Evolutionary conservation across 2,797 vertebrate species (phyloP).

Genomic region (Glossophaga mutica): DNA sequence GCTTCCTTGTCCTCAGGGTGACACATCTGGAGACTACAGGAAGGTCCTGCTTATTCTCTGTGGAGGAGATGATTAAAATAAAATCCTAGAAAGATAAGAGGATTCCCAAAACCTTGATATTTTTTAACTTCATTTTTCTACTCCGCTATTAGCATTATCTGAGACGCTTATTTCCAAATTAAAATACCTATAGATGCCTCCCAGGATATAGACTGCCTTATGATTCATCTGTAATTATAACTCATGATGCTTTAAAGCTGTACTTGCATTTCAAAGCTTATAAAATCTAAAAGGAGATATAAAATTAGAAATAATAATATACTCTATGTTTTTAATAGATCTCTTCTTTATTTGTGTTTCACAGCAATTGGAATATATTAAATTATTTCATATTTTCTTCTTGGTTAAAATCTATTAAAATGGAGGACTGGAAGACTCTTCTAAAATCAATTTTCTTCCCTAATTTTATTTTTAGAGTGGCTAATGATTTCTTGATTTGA

Average conservation of each 20-base stretch:
- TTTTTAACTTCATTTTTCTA: conserved; percentile 62
- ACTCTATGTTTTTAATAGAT: conserved; percentile 2
- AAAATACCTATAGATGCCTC: conserved; percentile 38
- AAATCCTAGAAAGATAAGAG: not conserved
- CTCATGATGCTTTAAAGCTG: conserved; percentile 57
- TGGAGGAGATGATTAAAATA: conserved; percentile 83
- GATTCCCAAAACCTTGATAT: conserved; percentile 19
- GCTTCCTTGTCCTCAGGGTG: conserved; percentile 77
- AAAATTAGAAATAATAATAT: conserved; percentile 57
- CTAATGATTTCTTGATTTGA: conserved; percentile 39
- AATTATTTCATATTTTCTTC: conserved; percentile 22
- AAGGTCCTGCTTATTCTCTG: conserved; percentile 86
- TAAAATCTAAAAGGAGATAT: conserved; percentile 58
- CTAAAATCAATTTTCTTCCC: conserved; percentile 14
- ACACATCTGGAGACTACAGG: conserved; percentile 86
- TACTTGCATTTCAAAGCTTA: conserved; percentile 57
- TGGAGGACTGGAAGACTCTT: not conserved
- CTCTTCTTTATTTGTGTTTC: conserved; percentile 4
- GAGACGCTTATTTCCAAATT: conserved; percentile 58
- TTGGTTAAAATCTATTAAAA: conserved; percentile 26
- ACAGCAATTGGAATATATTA: not conserved
- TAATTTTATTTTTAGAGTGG: not conserved
- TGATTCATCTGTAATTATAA: conserved; percentile 64
- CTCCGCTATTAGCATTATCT: conserved; percentile 69
- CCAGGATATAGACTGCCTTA: conserved; percentile 41